Percentiles rank a stretch among this genome's conserved stretches.
Evolutionary conservation across 2,113 vertebrate species (phyloP).

Genomic region (Indicator indicator): DNA sequence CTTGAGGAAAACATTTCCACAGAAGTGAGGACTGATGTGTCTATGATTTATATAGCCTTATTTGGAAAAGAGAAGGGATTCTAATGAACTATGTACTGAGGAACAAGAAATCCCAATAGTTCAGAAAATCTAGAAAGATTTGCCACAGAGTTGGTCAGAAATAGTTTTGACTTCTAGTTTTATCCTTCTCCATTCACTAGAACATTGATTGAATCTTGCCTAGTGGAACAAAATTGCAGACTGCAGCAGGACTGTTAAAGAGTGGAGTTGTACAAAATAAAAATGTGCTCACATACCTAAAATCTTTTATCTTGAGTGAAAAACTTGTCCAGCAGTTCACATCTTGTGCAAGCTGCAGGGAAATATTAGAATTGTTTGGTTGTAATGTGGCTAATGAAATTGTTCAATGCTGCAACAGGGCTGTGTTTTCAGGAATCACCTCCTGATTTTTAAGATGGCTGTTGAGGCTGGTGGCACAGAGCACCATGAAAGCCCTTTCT

Average conservation of each 20-base stretch:
- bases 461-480: neutral
- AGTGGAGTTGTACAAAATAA: neutral
- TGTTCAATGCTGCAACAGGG: neutral
- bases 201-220: neutral
- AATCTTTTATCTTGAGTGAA: neutral
- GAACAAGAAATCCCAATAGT: neutral
- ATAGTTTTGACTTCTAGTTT: neutral
- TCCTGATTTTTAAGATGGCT: neutral
- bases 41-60: neutral
- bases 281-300: neutral
- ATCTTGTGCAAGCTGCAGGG: neutral
- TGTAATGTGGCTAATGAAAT: neutral
- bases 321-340: neutral
- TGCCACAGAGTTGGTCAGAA: neutral
- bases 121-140: neutral
- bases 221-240: neutral
- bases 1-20: neutral
- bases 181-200: neutral
- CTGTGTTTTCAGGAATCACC: neutral
- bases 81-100: neutral
- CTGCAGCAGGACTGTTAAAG: neutral
- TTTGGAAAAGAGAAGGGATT: neutral
- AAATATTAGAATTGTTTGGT: neutral
- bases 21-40: neutral
- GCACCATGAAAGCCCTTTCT: neutral